A percentile compares a stretch with the other conserved stretches of the same genome.
These are phyloP conservation scores for Arrhopalites spinosus DNA, from an alignment of 2,888 invertebrate species.

Conservation along the genomic window DNA sequence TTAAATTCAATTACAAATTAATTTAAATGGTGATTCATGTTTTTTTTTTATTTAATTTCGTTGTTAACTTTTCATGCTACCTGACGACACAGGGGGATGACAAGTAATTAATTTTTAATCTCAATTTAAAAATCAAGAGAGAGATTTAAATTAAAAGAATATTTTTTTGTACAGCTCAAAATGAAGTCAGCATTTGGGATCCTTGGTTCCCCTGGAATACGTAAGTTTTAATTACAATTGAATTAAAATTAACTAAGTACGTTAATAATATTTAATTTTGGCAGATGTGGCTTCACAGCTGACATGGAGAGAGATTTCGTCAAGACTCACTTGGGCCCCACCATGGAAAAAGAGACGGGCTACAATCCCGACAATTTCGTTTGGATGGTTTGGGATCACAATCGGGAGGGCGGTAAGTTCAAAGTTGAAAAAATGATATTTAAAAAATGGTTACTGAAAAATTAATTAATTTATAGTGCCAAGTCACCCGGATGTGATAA, in stretches of 20 bases:
- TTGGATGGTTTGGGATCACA: slow-evolving; percentile 59
- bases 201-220: slow-evolving; percentile 32
- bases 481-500: slow-evolving; percentile 54
- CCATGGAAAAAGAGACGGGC: slow-evolving; percentile 55
- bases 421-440: no score
- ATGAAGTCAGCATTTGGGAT: slow-evolving; percentile 50
- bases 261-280: no score
- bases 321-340: slow-evolving; percentile 58
- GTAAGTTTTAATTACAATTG: not conserved
- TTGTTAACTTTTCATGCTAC: no score
- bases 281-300: slow-evolving; percentile 56
- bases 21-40: not conserved
- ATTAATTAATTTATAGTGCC: no score
- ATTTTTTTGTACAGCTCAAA: slow-evolving; percentile 60
- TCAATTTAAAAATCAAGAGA: no score
- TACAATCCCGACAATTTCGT: slow-evolving; percentile 56
- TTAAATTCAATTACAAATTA: slow-evolving; percentile 58
- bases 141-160: no score
- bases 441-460: no score
- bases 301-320: slow-evolving; percentile 59
- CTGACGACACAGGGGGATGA: not conserved
- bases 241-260: no score
- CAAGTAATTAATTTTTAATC: not conserved
- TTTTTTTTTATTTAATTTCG: not conserved
- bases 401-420: slow-evolving; percentile 54